A percentile compares a stretch with the other conserved stretches of the same genome.
phyloP scores from a whole-genome alignment of 2,888 invertebrate genomes.

The Microctonus aethiopoides region DNA sequence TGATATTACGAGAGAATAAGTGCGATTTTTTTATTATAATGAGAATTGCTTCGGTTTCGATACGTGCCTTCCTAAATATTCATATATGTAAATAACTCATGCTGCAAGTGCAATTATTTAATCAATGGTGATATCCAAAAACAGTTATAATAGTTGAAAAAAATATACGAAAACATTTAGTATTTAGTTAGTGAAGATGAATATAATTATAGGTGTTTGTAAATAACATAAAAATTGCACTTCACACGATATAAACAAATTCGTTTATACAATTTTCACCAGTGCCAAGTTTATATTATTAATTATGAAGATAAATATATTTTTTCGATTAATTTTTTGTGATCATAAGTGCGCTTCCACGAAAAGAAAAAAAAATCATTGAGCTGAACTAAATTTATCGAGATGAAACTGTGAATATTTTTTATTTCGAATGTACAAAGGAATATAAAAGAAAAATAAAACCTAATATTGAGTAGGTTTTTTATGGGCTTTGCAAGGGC shows the following conservation, averaged over 20 bases:
- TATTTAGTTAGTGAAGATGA: background rate
- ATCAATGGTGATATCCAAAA: constrained; percentile 11
- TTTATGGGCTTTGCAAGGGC: background rate
- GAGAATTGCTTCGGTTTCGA: background rate
- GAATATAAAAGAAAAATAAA: background rate
- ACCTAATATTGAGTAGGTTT: background rate
- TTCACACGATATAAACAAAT: background rate
- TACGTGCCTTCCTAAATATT: background rate
- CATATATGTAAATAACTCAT: background rate
- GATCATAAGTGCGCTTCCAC: background rate
- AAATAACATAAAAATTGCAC: background rate
- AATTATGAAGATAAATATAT: background rate
- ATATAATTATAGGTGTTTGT: background rate
- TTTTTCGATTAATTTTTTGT: background rate
- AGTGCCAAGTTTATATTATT: background rate
- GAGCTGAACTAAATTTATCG: background rate
- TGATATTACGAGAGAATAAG: background rate
- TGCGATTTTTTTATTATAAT: background rate
- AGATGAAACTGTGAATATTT: background rate
- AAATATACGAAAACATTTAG: background rate
- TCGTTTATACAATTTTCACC: background rate
- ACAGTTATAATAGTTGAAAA: background rate
- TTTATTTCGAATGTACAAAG: background rate
- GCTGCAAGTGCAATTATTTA: constrained; percentile 20
- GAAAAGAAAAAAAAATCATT: background rate